phyloP scores from a whole-genome alignment of 1,140 invertebrate species.

The Drosophila ogumai region DNA sequence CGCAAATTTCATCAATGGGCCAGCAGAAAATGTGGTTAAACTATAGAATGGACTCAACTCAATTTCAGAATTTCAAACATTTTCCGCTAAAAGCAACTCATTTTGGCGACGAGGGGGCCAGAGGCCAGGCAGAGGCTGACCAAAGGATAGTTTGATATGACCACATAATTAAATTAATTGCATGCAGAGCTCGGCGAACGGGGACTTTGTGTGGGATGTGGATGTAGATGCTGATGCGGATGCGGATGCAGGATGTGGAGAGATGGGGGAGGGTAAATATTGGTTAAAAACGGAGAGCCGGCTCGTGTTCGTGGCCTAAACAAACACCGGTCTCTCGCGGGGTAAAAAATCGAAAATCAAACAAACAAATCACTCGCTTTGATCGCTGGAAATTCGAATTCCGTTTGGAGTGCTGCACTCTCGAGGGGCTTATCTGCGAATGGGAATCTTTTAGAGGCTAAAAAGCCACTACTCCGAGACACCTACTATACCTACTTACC shows the following conservation, averaged over 20 bases:
- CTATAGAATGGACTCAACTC: slow-evolving; percentile 51
- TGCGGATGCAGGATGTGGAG: slow-evolving; percentile 3
- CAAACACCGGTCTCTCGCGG: slow-evolving; percentile 28
- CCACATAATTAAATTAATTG: slow-evolving; percentile 84
- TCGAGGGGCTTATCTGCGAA: slow-evolving; percentile 38
- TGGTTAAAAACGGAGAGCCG: slow-evolving; percentile 44
- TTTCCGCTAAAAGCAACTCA: slow-evolving; percentile 70
- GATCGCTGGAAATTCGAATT: slow-evolving; percentile 36
- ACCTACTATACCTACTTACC: not conserved
- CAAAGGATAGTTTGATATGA: slow-evolving; percentile 60
- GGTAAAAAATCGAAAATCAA: slow-evolving; percentile 51
- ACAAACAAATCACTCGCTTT: slow-evolving; percentile 42
- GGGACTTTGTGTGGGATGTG: not conserved
- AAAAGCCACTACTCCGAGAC: not conserved
- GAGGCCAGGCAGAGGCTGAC: slow-evolving; percentile 11
- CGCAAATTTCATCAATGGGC: slow-evolving; percentile 43
- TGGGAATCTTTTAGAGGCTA: slow-evolving; percentile 29
- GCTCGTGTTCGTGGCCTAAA: slow-evolving; percentile 49
- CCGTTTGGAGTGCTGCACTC: slow-evolving; percentile 28
- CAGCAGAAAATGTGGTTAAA: slow-evolving; percentile 41
- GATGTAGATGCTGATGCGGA: not conserved
- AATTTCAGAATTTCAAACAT: slow-evolving; percentile 73
- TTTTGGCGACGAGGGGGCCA: slow-evolving; percentile 22
- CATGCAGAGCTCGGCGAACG: slow-evolving; percentile 48
- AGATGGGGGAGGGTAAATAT: slow-evolving; percentile 38